These are phyloP conservation scores for Anoura caudifer DNA, from an alignment of 2,113 vertebrate genomes.

Conservation along the genomic window DNA sequence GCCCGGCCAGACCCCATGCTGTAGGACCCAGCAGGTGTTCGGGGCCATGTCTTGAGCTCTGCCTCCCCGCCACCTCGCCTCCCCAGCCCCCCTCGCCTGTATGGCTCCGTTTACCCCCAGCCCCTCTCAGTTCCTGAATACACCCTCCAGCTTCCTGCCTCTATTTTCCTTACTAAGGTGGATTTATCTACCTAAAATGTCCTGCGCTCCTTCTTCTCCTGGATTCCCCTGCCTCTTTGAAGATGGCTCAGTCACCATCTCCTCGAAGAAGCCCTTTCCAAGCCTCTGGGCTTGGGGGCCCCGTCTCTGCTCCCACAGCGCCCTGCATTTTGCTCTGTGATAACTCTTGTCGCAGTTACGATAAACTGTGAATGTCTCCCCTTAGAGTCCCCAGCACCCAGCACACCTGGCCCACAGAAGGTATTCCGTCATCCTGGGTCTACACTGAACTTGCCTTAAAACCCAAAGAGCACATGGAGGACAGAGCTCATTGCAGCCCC, in stretches of 20 bases:
- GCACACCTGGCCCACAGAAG: neutral
- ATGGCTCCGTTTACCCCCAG: neutral
- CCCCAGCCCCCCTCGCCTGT: neutral
- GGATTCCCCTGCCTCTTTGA: neutral
- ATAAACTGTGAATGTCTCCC: neutral
- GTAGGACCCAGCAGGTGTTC: neutral
- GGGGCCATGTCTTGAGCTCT: neutral
- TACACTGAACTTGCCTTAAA: neutral
- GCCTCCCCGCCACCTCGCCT: rapidly evolving
- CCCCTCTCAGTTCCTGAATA: neutral
- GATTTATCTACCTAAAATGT: neutral
- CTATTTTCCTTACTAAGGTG: neutral
- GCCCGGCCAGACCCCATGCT: neutral
- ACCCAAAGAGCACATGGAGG: neutral
- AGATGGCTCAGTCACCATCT: neutral
- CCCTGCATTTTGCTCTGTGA: neutral
- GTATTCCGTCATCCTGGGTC: neutral
- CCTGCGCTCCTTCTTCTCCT: neutral
- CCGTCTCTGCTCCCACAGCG: neutral
- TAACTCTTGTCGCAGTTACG: neutral
- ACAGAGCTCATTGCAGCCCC: neutral
- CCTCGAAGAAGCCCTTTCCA: neutral
- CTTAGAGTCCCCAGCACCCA: neutral
- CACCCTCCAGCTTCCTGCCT: neutral
- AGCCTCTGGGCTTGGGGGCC: neutral